Conservation (phyloP, 1,140 invertebrate genomes). For the Helicoverpa zea region DNA sequence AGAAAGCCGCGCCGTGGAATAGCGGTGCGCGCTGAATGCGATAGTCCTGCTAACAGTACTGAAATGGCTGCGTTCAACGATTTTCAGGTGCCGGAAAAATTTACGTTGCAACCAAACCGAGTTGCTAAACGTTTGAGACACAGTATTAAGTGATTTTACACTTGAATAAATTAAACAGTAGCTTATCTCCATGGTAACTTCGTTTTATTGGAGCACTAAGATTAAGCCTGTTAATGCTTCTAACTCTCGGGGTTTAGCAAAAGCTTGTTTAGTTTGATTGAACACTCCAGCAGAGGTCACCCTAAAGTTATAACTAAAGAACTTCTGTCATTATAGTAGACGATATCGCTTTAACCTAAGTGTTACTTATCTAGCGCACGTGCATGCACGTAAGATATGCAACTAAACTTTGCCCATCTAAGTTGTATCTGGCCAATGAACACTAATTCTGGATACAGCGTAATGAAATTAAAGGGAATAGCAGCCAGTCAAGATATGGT, state of each 20-base stretch:
- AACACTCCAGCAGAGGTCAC: not conserved
- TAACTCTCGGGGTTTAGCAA: not conserved
- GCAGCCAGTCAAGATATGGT: slow-evolving; percentile 9
- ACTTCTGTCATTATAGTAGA: slow-evolving; percentile 7
- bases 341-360: not conserved
- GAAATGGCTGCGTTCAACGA: slow-evolving; percentile 19
- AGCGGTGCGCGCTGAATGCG: slow-evolving; percentile 23
- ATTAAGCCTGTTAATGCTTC: not conserved
- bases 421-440: slow-evolving; percentile 21
- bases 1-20: slow-evolving; percentile 17
- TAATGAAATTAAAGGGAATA: slow-evolving; percentile 30
- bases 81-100: slow-evolving; percentile 13
- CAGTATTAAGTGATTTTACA: not conserved
- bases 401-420: slow-evolving; percentile 19
- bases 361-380: not conserved
- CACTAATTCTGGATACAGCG: not conserved
- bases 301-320: not conserved
- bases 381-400: not conserved
- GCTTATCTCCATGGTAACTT: not conserved
- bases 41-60: not conserved
- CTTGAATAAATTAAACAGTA: not conserved
- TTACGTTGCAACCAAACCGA: slow-evolving; percentile 19
- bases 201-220: not conserved
- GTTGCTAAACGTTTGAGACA: not conserved
- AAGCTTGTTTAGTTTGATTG: not conserved